Evolutionary conservation across 2,888 invertebrate species (phyloP).

Genomic region (Pterobdella sp.): DNA sequence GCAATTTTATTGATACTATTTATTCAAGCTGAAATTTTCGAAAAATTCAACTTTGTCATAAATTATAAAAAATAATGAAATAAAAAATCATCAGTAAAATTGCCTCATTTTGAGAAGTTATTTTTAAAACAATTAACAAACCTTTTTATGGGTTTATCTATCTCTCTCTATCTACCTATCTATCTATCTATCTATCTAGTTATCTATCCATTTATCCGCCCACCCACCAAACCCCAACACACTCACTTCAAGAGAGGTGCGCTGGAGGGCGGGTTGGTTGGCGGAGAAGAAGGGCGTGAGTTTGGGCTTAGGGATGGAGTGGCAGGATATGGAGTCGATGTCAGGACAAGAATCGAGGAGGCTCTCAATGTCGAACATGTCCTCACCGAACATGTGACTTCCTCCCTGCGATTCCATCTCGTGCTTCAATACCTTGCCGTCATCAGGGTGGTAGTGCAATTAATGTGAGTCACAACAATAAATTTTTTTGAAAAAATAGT

Average conservation of each 20-base stretch:
- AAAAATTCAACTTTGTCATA: too few species aligned
- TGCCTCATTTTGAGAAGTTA: too few species aligned
- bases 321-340: constrained; percentile 83
- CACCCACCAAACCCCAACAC: too few species aligned
- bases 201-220: background rate
- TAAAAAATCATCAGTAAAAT: too few species aligned
- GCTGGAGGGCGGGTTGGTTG: background rate
- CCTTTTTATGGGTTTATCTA: too few species aligned
- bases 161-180: too few species aligned
- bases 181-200: too few species aligned
- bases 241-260: too few species aligned
- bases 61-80: too few species aligned
- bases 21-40: too few species aligned
- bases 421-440: background rate
- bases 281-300: constrained; percentile 50
- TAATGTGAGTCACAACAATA: background rate
- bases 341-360: constrained; percentile 90
- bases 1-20: too few species aligned
- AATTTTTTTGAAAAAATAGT: background rate
- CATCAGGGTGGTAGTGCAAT: background rate
- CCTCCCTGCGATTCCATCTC: constrained; percentile 9
- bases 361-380: constrained; percentile 85
- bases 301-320: constrained; percentile 92
- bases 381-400: constrained; percentile 56
- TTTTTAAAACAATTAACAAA: too few species aligned